Evolutionary conservation across 2,797 vertebrate species (phyloP).

Genomic region (Arvicola amphibius): DNA sequence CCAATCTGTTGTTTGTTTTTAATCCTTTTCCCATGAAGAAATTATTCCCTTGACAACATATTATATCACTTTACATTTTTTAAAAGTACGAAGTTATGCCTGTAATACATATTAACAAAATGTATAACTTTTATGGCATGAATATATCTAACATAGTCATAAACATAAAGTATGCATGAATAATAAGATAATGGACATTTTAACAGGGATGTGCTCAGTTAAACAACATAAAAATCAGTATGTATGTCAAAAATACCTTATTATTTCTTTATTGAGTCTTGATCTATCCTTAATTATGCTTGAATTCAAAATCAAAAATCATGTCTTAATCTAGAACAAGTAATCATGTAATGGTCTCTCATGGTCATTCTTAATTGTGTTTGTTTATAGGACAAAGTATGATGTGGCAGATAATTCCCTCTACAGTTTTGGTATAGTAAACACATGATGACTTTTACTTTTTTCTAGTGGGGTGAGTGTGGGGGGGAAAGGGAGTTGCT

Average conservation of each 20-base stretch:
- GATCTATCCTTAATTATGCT: background rate
- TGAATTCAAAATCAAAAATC: background rate
- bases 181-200: background rate
- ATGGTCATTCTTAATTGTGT: background rate
- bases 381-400: background rate
- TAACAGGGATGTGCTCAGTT: background rate
- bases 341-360: background rate
- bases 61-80: background rate
- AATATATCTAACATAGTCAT: background rate
- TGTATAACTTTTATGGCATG: background rate
- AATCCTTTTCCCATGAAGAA: background rate
- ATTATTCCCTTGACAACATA: slow-evolving; percentile 2
- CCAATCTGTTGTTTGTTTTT: background rate
- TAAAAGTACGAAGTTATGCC: background rate
- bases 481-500: background rate
- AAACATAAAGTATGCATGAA: background rate
- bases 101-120: background rate
- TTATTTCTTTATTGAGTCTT: background rate
- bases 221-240: background rate
- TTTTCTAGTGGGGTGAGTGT: background rate
- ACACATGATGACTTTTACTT: background rate
- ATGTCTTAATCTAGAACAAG: background rate
- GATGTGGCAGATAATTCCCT: background rate
- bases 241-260: background rate
- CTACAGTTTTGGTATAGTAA: background rate